Conservation (phyloP, 2,888 invertebrate genomes). For the Metellina segmentata region DNA sequence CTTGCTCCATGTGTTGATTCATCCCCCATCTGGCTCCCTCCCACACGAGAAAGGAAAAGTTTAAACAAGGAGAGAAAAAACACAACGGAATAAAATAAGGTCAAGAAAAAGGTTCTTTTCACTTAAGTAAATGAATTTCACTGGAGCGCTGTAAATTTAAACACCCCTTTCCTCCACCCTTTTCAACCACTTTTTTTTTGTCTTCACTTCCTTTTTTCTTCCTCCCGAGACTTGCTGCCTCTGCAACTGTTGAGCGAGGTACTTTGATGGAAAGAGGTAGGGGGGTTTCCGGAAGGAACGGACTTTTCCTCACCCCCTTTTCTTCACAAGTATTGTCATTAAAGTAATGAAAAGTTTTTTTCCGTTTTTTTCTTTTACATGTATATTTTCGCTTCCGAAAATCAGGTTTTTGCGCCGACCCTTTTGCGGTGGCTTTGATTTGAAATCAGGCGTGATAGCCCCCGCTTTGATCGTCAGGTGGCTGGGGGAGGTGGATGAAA, state of each 20-base stretch:
- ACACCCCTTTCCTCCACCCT: constrained; percentile 22
- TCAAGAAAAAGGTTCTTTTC: constrained; percentile 69
- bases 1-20: constrained; percentile 60
- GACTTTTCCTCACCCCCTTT: constrained; percentile 42
- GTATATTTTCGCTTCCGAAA: background rate
- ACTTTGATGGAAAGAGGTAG: constrained; percentile 10
- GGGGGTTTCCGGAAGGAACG: constrained; percentile 14
- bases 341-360: constrained; percentile 65
- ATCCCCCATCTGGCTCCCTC: constrained; percentile 32
- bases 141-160: constrained; percentile 57
- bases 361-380: constrained; percentile 1
- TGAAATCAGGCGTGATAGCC: constrained; percentile 50
- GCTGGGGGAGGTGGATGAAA: background rate
- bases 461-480: constrained; percentile 56
- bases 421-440: constrained; percentile 48
- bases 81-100: constrained; percentile 35
- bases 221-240: constrained; percentile 51
- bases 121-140: constrained; percentile 75
- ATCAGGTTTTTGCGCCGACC: constrained; percentile 9
- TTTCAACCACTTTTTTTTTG: constrained; percentile 26
- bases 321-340: constrained; percentile 55
- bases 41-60: background rate
- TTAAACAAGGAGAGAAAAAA: constrained; percentile 17
- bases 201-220: background rate
- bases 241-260: constrained; percentile 66